These are phyloP conservation scores for Cactoblastis cactorum DNA, from an alignment of 2,888 invertebrate genomes.

Conservation along the genomic window DNA sequence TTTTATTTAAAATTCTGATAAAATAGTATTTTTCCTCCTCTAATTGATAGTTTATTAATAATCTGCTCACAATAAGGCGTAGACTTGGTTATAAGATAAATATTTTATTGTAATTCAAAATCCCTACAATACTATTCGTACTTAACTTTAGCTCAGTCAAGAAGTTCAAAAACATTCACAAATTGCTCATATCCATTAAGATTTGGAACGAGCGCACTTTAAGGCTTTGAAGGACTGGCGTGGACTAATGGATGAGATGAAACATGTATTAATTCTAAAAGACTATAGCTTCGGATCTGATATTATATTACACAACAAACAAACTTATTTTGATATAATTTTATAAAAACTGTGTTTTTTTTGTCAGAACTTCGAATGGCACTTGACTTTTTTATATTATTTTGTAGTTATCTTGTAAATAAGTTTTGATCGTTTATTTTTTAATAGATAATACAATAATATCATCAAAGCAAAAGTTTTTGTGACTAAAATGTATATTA, in stretches of 20 bases:
- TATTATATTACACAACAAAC: neutral
- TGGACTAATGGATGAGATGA: constrained; percentile 2
- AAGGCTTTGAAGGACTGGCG: constrained; percentile 5
- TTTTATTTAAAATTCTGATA: no score
- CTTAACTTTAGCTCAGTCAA: neutral
- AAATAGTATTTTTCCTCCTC: no score
- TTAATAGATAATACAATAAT: no score
- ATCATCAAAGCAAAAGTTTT: no score
- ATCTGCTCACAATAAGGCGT: no score
- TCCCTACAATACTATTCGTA: neutral
- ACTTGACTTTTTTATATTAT: no score
- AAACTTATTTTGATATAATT: neutral
- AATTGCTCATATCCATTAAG: constrained; percentile 13
- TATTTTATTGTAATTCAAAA: neutral
- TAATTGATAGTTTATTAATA: no score
- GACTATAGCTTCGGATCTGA: neutral
- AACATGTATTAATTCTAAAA: constrained; percentile 3
- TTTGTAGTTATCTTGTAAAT: no score
- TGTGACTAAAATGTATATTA: no score
- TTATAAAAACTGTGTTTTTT: neutral
- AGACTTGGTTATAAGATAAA: no score
- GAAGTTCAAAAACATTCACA: neutral
- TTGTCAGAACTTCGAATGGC: no score
- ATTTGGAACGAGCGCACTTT: constrained; percentile 5
- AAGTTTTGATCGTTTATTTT: no score